Percentiles rank a stretch among this genome's conserved stretches.
Evolutionary conservation across 1,140 invertebrate genomes (phyloP).

Genomic region (Orussus abietinus): DNA sequence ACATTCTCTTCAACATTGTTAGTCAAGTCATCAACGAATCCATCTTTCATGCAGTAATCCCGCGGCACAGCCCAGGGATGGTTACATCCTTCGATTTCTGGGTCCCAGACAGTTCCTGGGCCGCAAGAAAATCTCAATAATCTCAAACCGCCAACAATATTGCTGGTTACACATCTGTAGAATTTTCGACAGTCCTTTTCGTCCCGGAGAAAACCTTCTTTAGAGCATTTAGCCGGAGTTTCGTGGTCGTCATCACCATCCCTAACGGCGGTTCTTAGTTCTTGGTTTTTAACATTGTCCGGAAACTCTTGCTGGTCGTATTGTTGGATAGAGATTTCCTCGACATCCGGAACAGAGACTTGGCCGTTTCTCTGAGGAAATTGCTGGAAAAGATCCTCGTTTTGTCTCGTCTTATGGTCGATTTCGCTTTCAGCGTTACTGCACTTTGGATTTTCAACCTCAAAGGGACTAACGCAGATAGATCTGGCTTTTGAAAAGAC

Average conservation of each 20-base stretch:
- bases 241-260: constrained; percentile 2
- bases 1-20: constrained; percentile 2
- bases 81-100: constrained; percentile 62
- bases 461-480: too few relatives aligned
- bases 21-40: constrained; percentile 3
- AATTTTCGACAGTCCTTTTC: constrained; percentile 70
- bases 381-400: too few relatives aligned
- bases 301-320: too few relatives aligned
- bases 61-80: constrained; percentile 57
- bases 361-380: neutral
- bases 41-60: constrained; percentile 23
- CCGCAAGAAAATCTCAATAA: constrained; percentile 68
- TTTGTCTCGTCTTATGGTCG: too few relatives aligned
- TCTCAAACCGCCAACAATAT: constrained; percentile 55
- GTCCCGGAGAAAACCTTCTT: constrained; percentile 68
- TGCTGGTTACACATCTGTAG: constrained; percentile 68
- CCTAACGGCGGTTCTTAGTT: too few relatives aligned
- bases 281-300: too few relatives aligned
- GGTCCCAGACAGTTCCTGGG: constrained; percentile 70
- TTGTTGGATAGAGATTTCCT: too few relatives aligned
- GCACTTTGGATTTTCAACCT: too few relatives aligned
- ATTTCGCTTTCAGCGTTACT: too few relatives aligned
- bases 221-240: constrained; percentile 34
- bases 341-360: too few relatives aligned
- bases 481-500: too few relatives aligned